Evolutionary conservation across 2,888 invertebrate genomes (phyloP).

Genomic region (Pterobdella sp.): DNA sequence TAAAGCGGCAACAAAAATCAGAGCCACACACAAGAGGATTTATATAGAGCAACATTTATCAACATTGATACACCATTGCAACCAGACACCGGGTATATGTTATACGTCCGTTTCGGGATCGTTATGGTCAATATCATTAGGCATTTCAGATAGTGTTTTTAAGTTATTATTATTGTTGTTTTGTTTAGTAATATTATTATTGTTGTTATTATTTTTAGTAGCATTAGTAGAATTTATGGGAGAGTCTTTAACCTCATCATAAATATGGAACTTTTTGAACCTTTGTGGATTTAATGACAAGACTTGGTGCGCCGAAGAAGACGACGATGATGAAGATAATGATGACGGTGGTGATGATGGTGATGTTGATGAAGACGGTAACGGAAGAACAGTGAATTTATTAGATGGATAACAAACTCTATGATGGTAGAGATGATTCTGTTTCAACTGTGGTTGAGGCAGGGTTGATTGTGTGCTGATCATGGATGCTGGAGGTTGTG

Average conservation of each 20-base stretch:
- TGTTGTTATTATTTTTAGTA: constrained; percentile 9
- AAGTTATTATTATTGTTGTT: not conserved
- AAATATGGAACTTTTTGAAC: not conserved
- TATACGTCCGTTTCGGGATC: constrained; percentile 16
- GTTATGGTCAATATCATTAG: constrained; percentile 17
- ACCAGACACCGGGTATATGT: too few relatives aligned
- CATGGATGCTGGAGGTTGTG: not conserved
- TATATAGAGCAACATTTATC: too few relatives aligned
- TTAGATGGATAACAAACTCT: not conserved
- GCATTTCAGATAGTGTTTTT: not conserved
- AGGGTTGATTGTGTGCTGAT: not conserved
- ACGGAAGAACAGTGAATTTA: constrained; percentile 19
- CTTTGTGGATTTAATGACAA: not conserved
- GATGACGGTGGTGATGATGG: constrained; percentile 25
- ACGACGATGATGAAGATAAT: constrained; percentile 7
- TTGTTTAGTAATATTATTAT: not conserved
- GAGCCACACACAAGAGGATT: too few relatives aligned
- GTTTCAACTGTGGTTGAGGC: not conserved
- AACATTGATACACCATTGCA: too few relatives aligned
- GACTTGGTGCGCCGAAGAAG: not conserved
- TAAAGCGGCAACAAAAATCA: too few relatives aligned
- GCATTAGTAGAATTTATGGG: not conserved
- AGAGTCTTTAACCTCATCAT: not conserved
- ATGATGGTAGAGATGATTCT: not conserved
- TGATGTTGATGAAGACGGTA: constrained; percentile 20